A percentile compares a stretch with the other conserved stretches of the same genome.
These are phyloP conservation scores for Myiozetetes cayanensis DNA, from an alignment of 2,113 vertebrate genomes.

Conservation along the genomic window DNA sequence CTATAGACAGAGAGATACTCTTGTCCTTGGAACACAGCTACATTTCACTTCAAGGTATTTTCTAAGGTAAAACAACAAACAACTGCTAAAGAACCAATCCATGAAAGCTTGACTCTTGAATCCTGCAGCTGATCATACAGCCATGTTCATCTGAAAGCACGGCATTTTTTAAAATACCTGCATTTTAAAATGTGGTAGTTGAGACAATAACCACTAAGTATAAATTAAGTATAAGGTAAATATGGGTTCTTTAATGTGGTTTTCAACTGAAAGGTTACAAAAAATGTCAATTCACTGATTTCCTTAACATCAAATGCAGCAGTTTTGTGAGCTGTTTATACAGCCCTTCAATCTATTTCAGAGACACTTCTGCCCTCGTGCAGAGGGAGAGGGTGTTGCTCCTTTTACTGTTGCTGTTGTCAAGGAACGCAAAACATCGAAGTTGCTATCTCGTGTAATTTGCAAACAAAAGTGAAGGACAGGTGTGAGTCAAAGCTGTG, in stretches of 20 bases:
- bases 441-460: neutral
- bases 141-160: neutral
- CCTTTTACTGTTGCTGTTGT: neutral
- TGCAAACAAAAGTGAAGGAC: neutral
- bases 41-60: neutral
- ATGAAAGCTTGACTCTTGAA: neutral
- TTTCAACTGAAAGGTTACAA: neutral
- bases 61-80: neutral
- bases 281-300: neutral
- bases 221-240: neutral
- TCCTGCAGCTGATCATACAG: neutral
- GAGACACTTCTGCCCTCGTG: neutral
- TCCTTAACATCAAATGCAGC: neutral
- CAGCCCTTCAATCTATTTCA: neutral
- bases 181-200: neutral
- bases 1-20: neutral
- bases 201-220: neutral
- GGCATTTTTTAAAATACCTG: neutral
- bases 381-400: neutral
- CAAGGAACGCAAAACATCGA: neutral
- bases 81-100: neutral
- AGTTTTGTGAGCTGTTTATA: neutral
- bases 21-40: neutral
- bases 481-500: neutral
- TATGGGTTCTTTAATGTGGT: fast-evolving